These are phyloP conservation scores for Drosophila punjabiensis DNA, from an alignment of 1,140 invertebrate species.

Conservation along the genomic window DNA sequence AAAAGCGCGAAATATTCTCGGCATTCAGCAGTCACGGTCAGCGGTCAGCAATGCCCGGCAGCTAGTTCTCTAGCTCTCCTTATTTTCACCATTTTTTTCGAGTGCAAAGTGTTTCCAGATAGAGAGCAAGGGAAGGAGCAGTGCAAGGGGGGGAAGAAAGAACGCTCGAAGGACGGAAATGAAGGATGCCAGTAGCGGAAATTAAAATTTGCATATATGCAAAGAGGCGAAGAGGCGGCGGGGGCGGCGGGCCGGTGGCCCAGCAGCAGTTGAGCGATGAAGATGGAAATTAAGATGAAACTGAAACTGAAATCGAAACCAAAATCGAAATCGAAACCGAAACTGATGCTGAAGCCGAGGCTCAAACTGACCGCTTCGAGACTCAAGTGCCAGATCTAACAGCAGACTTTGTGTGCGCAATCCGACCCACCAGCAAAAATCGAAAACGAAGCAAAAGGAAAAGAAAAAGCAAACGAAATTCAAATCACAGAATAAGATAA, in stretches of 20 bases:
- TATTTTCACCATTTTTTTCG: constrained; percentile 29
- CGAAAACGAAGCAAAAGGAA: too few relatives aligned
- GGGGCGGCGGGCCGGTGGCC: constrained; percentile 13
- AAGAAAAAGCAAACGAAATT: neutral
- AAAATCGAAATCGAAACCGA: neutral
- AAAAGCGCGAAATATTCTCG: constrained; percentile 28
- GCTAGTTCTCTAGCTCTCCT: constrained; percentile 4
- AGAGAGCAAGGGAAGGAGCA: neutral
- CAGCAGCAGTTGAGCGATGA: constrained; percentile 39
- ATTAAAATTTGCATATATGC: constrained; percentile 82
- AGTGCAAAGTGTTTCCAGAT: constrained; percentile 12
- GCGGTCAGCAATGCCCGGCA: constrained; percentile 1
- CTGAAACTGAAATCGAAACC: constrained; percentile 15
- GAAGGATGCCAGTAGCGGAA: constrained; percentile 81
- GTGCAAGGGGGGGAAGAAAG: constrained; percentile 16
- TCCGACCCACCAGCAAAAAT: constrained; percentile 39
- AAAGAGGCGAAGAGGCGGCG: constrained; percentile 9
- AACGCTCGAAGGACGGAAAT: constrained; percentile 63
- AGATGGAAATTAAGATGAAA: constrained; percentile 54
- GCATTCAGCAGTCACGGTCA: neutral
- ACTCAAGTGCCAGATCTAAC: constrained; percentile 57
- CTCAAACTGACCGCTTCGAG: constrained; percentile 14
- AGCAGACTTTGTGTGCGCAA: constrained; percentile 33
- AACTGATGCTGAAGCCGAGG: neutral
- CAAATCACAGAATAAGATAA: neutral